These are phyloP conservation scores for Sanderia malayensis DNA, from an alignment of 30 jellyfish, hydroid and myxozoan species.

Conservation along the genomic window DNA sequence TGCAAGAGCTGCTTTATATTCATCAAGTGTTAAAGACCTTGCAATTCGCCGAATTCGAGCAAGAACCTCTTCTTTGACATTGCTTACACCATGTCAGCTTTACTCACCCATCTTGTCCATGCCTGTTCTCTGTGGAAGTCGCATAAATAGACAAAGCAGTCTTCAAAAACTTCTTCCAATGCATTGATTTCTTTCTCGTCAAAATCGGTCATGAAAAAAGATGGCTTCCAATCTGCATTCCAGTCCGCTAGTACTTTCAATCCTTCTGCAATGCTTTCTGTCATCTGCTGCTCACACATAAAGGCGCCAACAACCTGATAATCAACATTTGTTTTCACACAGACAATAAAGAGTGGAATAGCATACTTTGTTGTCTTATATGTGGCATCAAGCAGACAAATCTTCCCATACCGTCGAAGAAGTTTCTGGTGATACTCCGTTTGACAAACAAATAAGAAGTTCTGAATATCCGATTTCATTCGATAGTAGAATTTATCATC, in stretches of 20 bases:
- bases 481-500: constrained; percentile 5
- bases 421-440: constrained; percentile 4
- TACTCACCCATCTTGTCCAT: constrained; percentile 53
- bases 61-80: background rate
- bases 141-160: constrained; percentile 33
- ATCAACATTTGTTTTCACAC: constrained; percentile 39
- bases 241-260: constrained; percentile 17
- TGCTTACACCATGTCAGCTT: background rate
- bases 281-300: constrained; percentile 25
- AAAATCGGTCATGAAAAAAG: constrained; percentile 42
- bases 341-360: constrained; percentile 19
- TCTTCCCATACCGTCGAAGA: constrained; percentile 9
- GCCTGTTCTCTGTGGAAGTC: constrained; percentile 55
- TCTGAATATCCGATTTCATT: constrained; percentile 7
- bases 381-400: constrained; percentile 29
- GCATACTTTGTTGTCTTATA: constrained; percentile 33
- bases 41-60: constrained; percentile 1
- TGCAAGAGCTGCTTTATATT: background rate
- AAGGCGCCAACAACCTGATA: constrained; percentile 41
- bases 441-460: constrained; percentile 9
- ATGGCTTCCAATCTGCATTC: constrained; percentile 48
- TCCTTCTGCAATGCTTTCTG: constrained; percentile 25
- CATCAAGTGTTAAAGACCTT: background rate
- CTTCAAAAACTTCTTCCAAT: constrained; percentile 3
- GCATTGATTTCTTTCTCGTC: constrained; percentile 55